A percentile compares a stretch with the other conserved stretches of the same genome.
Conservation (phyloP, 2,797 vertebrate genomes). For the Typhlichthys eigenmanni region DNA sequence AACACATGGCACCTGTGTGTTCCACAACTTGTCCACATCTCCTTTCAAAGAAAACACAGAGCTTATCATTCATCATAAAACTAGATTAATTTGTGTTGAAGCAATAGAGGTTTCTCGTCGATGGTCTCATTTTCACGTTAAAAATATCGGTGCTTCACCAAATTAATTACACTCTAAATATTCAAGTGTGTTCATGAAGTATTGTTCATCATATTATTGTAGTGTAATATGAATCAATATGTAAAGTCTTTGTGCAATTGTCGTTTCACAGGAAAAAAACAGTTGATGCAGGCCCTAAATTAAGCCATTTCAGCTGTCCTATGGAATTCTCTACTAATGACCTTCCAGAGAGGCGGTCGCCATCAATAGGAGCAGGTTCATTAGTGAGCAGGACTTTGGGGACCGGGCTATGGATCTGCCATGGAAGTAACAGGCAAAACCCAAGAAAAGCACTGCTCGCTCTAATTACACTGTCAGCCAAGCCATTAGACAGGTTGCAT, state of each 20-base stretch:
- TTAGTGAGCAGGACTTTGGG: constrained; percentile 66
- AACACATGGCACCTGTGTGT: no score
- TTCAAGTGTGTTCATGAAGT: no score
- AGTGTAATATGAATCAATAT: constrained; percentile 26
- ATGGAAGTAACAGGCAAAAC: constrained; percentile 56
- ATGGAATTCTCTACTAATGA: constrained; percentile 69
- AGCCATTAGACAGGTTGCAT: constrained; percentile 72
- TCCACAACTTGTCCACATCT: no score
- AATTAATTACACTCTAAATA: no score
- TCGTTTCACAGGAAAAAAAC: constrained; percentile 33
- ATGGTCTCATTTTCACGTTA: no score
- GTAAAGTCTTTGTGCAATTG: constrained; percentile 16
- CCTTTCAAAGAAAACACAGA: no score
- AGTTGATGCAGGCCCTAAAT: constrained; percentile 43
- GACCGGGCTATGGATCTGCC: constrained; percentile 71
- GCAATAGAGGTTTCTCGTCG: no score
- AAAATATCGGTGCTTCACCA: no score
- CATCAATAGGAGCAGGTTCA: constrained; percentile 71
- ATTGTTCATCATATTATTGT: constrained; percentile 1
- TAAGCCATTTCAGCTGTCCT: constrained; percentile 60
- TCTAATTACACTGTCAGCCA: constrained; percentile 77
- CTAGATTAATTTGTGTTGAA: no score
- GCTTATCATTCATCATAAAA: no score
- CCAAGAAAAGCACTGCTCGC: constrained; percentile 60
- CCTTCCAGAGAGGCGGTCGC: constrained; percentile 57